Evolutionary conservation across 92 coral and sea anemone species (phyloP).

Genomic region (Montipora capitata): DNA sequence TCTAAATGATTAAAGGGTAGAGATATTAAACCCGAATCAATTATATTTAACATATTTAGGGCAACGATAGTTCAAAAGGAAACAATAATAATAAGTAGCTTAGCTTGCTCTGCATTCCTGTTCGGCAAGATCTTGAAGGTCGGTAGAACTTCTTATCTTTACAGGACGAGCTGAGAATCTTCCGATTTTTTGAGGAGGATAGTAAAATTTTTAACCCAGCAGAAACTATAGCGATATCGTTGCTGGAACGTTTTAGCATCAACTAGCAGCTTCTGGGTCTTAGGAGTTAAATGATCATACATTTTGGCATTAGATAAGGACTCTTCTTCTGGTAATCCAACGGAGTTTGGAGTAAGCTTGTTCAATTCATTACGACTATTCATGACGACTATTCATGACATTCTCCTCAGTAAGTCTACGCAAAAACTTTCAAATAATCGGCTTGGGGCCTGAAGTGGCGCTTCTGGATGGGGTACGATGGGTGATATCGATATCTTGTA

Average conservation of each 20-base stretch:
- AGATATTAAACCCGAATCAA: conserved; percentile 1
- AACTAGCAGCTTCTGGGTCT: conserved; percentile 26
- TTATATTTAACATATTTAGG: background rate
- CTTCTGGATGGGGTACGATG: background rate
- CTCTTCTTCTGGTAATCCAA: conserved; percentile 38
- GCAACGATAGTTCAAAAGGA: background rate
- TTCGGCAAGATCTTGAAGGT: conserved; percentile 17
- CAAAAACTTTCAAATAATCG: conserved; percentile 23
- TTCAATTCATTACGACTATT: background rate
- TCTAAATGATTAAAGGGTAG: conserved; percentile 40
- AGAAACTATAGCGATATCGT: conserved; percentile 21
- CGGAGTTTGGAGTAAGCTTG: conserved; percentile 7
- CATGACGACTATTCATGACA: conserved; percentile 18
- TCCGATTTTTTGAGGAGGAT: conserved; percentile 22
- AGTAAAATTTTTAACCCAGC: conserved; percentile 39
- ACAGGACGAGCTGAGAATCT: conserved; percentile 31
- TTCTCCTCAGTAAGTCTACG: conserved; percentile 45
- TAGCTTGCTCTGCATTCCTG: background rate
- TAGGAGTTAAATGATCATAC: conserved; percentile 47
- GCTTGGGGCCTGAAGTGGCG: too few species aligned
- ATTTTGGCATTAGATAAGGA: conserved; percentile 23
- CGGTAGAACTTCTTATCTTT: conserved; percentile 1
- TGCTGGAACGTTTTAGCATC: conserved; percentile 36
- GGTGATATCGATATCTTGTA: conserved; percentile 50
- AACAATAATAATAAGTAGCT: background rate